Evolutionary conservation across 2,888 invertebrate genomes (phyloP), one percentile per base, ranked within the genome.

Genomic region (Cheilosia impressa): DNA sequence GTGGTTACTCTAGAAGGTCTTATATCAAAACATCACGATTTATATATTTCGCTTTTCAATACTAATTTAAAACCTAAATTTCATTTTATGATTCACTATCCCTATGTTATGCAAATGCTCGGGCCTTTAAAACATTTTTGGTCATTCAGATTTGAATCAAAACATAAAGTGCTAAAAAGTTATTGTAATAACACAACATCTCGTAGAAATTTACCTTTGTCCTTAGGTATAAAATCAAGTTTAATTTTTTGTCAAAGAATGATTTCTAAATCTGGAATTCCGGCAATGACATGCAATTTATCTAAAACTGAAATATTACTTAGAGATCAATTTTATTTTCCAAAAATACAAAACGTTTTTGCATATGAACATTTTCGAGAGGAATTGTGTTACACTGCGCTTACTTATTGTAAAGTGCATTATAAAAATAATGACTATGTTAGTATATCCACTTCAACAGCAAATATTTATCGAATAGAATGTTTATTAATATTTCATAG

Each of bases 81-180:
- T 53, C 5, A 66, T 53, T 66, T 66, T 41, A 66, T 66, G 43
- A 43, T 55, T 53, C 41, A 53, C 10, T 41, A 53, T 66, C 53
- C 66, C n/a, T n/a, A n/a, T n/a, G n/a, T n/a, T n/a, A n/a, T n/a
- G n/a, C n/a, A n/a, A n/a, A n/a, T n/a, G 58, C 38, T 41, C 31
- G 58, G 41, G 19, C 38, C 41, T 7, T 41, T 58, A 41, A 58
- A 58, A 41, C 58, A 58, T 58, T 38, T 41, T 22, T 58, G 41
- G 58, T 41, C 58, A 58, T 58, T 41, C 15, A 58, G 58, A 15
- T 58, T 41, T 58, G 58, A 41, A 58, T 58, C 22, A 22, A 41
- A 41, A 58, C 58, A 58, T 22, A 41, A 58, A 58, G 19, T 58
- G 15, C 41, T 52, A 19, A 52, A 52, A 52, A 50, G 24, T 22